Evolutionary conservation across 1,140 invertebrate species (phyloP).

Genomic region (Propsilocerus akamusi): DNA sequence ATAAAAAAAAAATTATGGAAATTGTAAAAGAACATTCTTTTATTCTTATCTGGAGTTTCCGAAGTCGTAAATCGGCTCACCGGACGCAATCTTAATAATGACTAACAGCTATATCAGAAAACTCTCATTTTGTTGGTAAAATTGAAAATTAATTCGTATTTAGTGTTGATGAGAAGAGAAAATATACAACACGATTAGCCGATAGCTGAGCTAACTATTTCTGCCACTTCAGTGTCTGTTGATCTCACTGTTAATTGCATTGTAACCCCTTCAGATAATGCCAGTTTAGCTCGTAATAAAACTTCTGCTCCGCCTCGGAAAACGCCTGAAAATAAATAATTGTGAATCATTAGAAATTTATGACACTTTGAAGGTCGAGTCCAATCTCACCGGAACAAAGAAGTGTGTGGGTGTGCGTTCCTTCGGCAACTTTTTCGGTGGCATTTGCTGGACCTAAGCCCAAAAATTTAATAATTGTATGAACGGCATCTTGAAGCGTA

Average conservation of each 20-base stretch:
- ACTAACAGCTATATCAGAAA: too few relatives aligned
- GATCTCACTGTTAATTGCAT: slow-evolving; percentile 49
- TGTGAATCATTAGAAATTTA: not conserved
- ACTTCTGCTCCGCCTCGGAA: slow-evolving; percentile 81
- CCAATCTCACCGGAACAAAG: slow-evolving; percentile 48
- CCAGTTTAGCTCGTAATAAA: slow-evolving; percentile 67
- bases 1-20: too few relatives aligned
- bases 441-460: slow-evolving; percentile 76
- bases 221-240: slow-evolving; percentile 47
- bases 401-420: slow-evolving; percentile 65
- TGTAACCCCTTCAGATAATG: slow-evolving; percentile 53
- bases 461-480: slow-evolving; percentile 70
- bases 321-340: slow-evolving; percentile 34
- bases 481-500: slow-evolving; percentile 70
- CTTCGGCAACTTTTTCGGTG: slow-evolving; percentile 68
- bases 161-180: too few relatives aligned
- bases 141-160: too few relatives aligned
- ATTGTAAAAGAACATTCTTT: too few relatives aligned
- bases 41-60: too few relatives aligned
- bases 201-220: slow-evolving; percentile 70
- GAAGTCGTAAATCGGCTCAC: too few relatives aligned
- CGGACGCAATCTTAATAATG: too few relatives aligned
- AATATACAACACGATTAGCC: too few relatives aligned
- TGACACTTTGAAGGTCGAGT: slow-evolving; percentile 1
- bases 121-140: too few relatives aligned